Evolutionary conservation across 2,888 invertebrate genomes (phyloP), one percentile per base, ranked within the genome.

Genomic region (Calameuta filiformis): DNA sequence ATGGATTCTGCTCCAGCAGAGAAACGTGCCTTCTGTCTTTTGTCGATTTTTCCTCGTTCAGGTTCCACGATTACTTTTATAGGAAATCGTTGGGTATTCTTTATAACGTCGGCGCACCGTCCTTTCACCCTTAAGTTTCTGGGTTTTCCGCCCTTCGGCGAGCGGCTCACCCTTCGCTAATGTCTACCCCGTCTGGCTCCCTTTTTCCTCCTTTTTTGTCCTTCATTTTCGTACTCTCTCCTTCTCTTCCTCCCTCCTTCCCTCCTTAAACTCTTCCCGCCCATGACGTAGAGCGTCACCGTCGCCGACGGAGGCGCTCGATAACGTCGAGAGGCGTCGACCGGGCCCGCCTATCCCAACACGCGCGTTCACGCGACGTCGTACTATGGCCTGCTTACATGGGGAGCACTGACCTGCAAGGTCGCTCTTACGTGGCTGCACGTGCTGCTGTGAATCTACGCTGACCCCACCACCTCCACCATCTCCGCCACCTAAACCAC

Each of bases 391-490:
- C 85, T 86, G 86, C 84, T 86, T 87, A 82, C 83, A 79, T 81
- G 79, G 86, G 84, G 87, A 87, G 85, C 89, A 86, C 86, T 87
- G 89, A 88, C 89, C 88, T 81, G 85, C 90, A 89, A 89, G 90
- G 90, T 90, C 90, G 88, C 86, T 85, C 84, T 89, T 89, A 88
- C 88, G 86, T 86, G 87, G 85, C 84, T 87, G 86, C 89, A 90
- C 90, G 89, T 89, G 90, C 88, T 87, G 83, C 84, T 84, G 82
- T 83, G 86, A 86, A 86, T 88, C 84, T 84, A 84, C 87, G 87
- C 80, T 83, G 81, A 85, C 85, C 82, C 82, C 76, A 34, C 78
- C 73, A 73, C 71, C 80, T 35, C 75, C 68, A 12, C 30, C 75
- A 56, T 75, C 35, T 6, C 68, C 79, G 35, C 23, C 68, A 30